phyloP scores from a whole-genome alignment of 2,113 vertebrate species.

The Scortum barcoo region DNA sequence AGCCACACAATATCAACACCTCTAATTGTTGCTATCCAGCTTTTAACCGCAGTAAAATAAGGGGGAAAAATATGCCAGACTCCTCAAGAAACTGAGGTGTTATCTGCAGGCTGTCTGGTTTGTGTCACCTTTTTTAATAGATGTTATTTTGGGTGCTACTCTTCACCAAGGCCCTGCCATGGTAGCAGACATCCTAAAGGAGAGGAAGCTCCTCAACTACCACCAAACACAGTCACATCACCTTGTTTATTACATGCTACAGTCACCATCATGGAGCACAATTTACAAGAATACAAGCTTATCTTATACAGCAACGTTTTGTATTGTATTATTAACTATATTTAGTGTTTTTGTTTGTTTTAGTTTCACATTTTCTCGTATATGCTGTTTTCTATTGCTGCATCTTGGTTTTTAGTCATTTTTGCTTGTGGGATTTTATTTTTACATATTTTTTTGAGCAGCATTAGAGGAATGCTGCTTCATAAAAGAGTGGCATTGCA shows the following conservation, averaged over 20 bases:
- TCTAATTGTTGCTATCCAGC: neutral
- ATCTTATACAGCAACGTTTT: too few relatives aligned
- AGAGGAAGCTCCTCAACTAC: conserved; percentile 32
- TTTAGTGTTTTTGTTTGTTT: too few relatives aligned
- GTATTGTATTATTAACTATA: too few relatives aligned
- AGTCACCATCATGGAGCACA: neutral
- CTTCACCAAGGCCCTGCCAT: conserved; percentile 41
- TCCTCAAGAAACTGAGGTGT: neutral
- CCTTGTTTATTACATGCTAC: neutral
- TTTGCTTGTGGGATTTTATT: too few relatives aligned
- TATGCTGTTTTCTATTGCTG: too few relatives aligned
- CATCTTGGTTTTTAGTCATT: too few relatives aligned
- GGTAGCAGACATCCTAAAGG: conserved; percentile 28
- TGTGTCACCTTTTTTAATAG: neutral
- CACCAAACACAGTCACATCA: conserved; percentile 16
- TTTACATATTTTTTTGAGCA: too few relatives aligned
- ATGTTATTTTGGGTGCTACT: neutral
- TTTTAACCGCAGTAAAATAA: neutral
- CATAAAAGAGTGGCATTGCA: too few relatives aligned
- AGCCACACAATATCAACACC: conserved; percentile 4
- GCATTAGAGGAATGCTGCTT: too few relatives aligned
- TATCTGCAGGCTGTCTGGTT: neutral
- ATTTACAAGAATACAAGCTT: neutral
- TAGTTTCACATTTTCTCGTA: too few relatives aligned
- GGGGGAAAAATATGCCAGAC: too few relatives aligned